phyloP scores from a whole-genome alignment of 2,113 vertebrate genomes.

The Addax nasomaculatus region DNA sequence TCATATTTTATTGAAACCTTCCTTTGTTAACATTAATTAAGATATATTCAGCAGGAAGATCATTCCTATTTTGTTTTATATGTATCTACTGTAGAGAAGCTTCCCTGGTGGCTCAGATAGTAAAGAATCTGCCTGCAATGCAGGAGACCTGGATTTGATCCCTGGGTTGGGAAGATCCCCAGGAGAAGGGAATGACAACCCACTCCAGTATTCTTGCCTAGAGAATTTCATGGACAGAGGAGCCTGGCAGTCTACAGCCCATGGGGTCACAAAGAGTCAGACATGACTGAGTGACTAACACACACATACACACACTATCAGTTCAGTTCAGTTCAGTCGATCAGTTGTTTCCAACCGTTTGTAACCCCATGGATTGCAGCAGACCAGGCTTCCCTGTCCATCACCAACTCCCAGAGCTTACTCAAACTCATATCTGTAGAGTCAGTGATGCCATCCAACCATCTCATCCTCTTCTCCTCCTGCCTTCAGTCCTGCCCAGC shows the following conservation, averaged over 20 bases:
- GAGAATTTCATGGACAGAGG: not conserved
- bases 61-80: not conserved
- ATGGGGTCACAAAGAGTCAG: not conserved
- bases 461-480: not conserved
- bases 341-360: not conserved
- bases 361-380: not conserved
- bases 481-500: not conserved
- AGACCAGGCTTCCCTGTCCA: not conserved
- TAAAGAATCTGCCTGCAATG: not conserved
- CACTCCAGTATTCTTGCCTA: not conserved
- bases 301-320: not conserved
- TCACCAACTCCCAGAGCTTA: not conserved
- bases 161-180: not conserved
- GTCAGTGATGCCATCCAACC: not conserved
- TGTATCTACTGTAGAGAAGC: not conserved
- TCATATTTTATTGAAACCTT: not conserved
- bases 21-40: not conserved
- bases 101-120: not conserved
- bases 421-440: not conserved
- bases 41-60: not conserved
- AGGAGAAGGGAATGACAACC: not conserved
- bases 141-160: not conserved
- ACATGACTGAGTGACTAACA: not conserved
- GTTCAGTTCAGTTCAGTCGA: not conserved
- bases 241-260: not conserved